These are phyloP conservation scores for Helleia helle DNA, from an alignment of 2,888 invertebrate species.

Conservation along the genomic window DNA sequence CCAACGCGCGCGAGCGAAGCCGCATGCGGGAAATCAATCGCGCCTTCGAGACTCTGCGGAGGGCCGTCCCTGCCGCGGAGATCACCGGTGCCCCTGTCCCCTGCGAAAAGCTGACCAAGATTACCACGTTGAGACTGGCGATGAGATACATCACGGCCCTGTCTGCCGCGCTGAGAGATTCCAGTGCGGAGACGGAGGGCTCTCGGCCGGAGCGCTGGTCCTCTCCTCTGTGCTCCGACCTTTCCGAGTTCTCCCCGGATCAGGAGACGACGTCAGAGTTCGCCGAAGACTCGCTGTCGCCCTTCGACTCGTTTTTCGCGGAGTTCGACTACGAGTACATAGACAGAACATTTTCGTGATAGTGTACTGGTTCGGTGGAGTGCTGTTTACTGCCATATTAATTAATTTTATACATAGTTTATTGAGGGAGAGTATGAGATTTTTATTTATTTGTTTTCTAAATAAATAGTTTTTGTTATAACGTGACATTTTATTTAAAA, in stretches of 20 bases:
- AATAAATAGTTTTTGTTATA: conserved; percentile 66
- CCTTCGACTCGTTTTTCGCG: conserved; percentile 72
- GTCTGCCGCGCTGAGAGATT: conserved; percentile 76
- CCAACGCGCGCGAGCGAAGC: conserved; percentile 89
- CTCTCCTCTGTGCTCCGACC: conserved; percentile 66
- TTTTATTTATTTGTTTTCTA: conserved; percentile 42
- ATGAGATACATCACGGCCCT: conserved; percentile 90
- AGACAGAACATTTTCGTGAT: conserved; percentile 65
- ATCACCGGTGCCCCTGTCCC: conserved; percentile 67
- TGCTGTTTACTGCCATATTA: conserved; percentile 58
- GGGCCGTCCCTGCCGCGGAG: conserved; percentile 80
- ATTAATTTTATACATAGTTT: conserved; percentile 45
- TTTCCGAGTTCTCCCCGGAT: conserved; percentile 67
- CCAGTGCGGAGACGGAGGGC: conserved; percentile 37
- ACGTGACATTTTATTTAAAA: conserved; percentile 26
- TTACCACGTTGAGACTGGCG: conserved; percentile 88
- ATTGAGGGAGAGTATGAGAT: conserved; percentile 51
- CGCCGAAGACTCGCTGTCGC: conserved; percentile 71
- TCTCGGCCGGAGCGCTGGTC: conserved; percentile 51
- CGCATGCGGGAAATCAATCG: conserved; percentile 93
- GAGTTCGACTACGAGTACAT: conserved; percentile 67
- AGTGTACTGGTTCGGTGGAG: conserved; percentile 31
- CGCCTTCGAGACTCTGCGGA: conserved; percentile 87
- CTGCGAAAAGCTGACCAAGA: conserved; percentile 90
- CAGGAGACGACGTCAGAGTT: conserved; percentile 65